phyloP scores from a whole-genome alignment of 2,113 vertebrate genomes.

The Dendropsophus ebraccatus region DNA sequence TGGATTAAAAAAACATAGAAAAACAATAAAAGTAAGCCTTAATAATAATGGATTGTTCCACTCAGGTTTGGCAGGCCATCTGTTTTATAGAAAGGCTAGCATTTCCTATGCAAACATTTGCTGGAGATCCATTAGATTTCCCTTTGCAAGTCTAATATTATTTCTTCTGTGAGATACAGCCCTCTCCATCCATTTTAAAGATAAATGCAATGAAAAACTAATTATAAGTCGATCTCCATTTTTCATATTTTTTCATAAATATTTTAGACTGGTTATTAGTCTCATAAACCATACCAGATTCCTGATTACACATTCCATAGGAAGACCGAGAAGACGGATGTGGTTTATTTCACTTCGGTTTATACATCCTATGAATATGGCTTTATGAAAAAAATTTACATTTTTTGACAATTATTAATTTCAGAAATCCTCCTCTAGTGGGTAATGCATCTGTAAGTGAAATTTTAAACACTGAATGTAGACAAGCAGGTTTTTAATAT shows the following conservation, averaged over 20 bases:
- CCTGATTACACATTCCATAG: slow-evolving; percentile 43
- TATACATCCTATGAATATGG: not conserved
- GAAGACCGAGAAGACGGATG: not conserved
- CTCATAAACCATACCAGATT: slow-evolving; percentile 37
- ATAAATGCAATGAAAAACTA: slow-evolving; percentile 42
- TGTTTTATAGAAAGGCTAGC: slow-evolving; percentile 4
- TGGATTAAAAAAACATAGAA: not conserved
- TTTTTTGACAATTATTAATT: slow-evolving; percentile 33
- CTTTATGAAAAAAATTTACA: slow-evolving; percentile 14
- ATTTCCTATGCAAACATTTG: slow-evolving; percentile 36
- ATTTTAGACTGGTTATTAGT: slow-evolving; percentile 42
- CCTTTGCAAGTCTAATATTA: slow-evolving; percentile 45
- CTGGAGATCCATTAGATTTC: slow-evolving; percentile 45
- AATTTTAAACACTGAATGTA: not conserved
- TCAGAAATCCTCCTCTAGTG: not conserved
- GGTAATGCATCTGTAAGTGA: not conserved
- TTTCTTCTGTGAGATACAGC: slow-evolving; percentile 30
- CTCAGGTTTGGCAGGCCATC: slow-evolving; percentile 46
- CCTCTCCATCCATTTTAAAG: slow-evolving; percentile 26
- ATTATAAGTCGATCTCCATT: slow-evolving; percentile 39
- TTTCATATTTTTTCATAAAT: slow-evolving; percentile 39
- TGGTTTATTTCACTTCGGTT: not conserved
- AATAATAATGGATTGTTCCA: slow-evolving; percentile 15
- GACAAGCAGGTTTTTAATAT: not conserved
- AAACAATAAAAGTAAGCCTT: slow-evolving; percentile 35